Percentiles rank a stretch among this genome's conserved stretches.
These are phyloP conservation scores for Hippocampus mohnikei DNA, from an alignment of 2,113 vertebrate genomes.

Conservation along the genomic window DNA sequence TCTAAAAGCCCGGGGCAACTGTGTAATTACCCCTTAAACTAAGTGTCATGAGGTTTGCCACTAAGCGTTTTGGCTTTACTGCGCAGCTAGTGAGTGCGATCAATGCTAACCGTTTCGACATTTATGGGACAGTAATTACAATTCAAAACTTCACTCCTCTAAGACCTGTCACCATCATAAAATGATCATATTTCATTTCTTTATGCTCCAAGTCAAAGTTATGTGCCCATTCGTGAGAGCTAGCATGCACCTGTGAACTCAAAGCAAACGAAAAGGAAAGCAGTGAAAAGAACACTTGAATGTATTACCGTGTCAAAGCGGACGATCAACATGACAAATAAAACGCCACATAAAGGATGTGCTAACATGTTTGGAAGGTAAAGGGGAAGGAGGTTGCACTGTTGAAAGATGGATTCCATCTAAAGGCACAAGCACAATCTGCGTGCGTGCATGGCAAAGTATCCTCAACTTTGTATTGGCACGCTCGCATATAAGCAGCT, in stretches of 20 bases:
- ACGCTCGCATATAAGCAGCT: background rate
- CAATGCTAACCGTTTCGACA: background rate
- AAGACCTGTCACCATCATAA: background rate
- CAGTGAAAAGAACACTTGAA: background rate
- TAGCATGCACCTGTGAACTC: background rate
- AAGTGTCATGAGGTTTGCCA: conserved; percentile 5
- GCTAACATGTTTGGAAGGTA: background rate
- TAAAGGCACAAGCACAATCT: background rate
- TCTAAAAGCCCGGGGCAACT: conserved; percentile 16
- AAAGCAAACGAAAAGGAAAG: background rate
- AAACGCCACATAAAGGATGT: background rate
- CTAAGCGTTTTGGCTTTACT: background rate
- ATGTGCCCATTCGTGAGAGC: background rate
- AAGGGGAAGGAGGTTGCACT: background rate
- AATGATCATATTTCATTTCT: background rate
- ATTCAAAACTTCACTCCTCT: background rate
- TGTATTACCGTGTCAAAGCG: background rate
- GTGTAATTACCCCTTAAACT: conserved; percentile 29
- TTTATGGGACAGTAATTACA: background rate
- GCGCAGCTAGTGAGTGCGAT: background rate
- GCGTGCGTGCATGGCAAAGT: background rate
- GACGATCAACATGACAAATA: background rate
- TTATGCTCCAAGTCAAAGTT: background rate
- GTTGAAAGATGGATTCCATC: background rate
- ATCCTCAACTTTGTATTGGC: background rate